Evolutionary conservation across 2,113 vertebrate genomes (phyloP).

Genomic region (Aphyosemion australe): DNA sequence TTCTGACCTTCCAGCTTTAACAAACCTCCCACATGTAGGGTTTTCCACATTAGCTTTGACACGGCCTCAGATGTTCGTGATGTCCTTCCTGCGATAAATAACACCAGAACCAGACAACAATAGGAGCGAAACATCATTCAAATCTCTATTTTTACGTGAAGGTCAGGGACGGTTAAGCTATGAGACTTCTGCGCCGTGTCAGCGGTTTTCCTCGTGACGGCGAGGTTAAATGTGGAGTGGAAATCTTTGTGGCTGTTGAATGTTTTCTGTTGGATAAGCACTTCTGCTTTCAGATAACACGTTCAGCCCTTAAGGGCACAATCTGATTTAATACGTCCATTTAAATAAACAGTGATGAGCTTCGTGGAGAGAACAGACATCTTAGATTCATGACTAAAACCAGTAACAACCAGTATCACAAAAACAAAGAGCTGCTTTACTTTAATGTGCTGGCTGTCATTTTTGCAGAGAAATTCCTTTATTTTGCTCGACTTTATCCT

Average conservation of each 20-base stretch:
- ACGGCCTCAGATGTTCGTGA: constrained; percentile 19
- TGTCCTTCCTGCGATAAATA: constrained; percentile 17
- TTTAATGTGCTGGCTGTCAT: no score
- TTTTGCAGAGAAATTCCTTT: no score
- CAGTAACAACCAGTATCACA: no score
- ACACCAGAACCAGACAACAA: constrained; percentile 15
- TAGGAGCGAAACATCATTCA: constrained; percentile 7
- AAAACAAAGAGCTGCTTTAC: no score
- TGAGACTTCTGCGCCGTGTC: neutral
- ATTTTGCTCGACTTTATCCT: no score
- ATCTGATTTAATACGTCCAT: neutral
- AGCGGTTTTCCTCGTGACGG: neutral
- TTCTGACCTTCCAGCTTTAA: constrained; percentile 51
- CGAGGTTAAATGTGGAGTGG: constrained; percentile 5
- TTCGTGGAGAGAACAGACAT: neutral
- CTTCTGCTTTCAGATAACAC: constrained; percentile 13
- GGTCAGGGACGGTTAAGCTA: constrained; percentile 1
- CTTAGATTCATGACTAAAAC: no score
- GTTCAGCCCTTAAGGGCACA: neutral
- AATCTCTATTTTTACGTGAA: constrained; percentile 21
- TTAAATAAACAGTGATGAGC: neutral
- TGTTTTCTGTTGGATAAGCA: constrained; percentile 7
- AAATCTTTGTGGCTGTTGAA: constrained; percentile 9
- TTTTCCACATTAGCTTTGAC: constrained; percentile 46
- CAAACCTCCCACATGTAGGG: constrained; percentile 34